Base-by-base conservation (phyloP, 2,888 invertebrate genomes). In the Epiblema foenella region DNA sequence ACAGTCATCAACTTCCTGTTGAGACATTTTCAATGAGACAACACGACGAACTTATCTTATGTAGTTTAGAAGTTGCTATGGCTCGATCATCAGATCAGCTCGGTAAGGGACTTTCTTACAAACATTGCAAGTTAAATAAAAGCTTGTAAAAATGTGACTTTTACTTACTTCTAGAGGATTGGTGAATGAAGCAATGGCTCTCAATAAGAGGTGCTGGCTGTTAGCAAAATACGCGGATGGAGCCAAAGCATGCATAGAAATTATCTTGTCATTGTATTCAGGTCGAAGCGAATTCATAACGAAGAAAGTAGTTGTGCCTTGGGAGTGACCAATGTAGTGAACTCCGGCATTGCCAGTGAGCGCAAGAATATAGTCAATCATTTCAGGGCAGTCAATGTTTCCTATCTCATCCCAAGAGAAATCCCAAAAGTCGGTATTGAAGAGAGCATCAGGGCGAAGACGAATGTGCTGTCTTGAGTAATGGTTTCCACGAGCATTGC, bases 341-440 rank as follows among this genome's bases (percentile, higher is more conserved):
- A 98, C 79, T 66, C 95, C 89, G 0, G 93, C 76, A 33, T 94
- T 90, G 0, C 94, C 94, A 0, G 97, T 96, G 2, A 77, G 66
- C 0, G 83, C 79, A 0, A 96, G 86, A 15, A 96, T 92, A 80
- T 96, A 95, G 82, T 98, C 96, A 57, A 99, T 96, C 92, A 96
- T 96, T 0, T 96, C 95, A 0, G 98, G 97, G 46, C 98, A 81
- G 86, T 98, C 98, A 75, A 93, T 94, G 69, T 94, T 86, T 0
- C 96, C 97, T 83, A 98, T 97, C 83, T 98, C 96, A 82, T 98
- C 97, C 96, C 96, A 98, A 72, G 97, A 97, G 81, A 95, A 96
- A 62, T 93, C 83, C 96, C 96, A 96, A 83, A 93, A 96, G 80
- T 52, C 51, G 0, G 52, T 63, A 20, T 52, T 63, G 15, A 72